A percentile compares a stretch with the other conserved stretches of the same genome.
Evolutionary conservation across 2,113 vertebrate species (phyloP).

Genomic region (Lophius piscatorius): DNA sequence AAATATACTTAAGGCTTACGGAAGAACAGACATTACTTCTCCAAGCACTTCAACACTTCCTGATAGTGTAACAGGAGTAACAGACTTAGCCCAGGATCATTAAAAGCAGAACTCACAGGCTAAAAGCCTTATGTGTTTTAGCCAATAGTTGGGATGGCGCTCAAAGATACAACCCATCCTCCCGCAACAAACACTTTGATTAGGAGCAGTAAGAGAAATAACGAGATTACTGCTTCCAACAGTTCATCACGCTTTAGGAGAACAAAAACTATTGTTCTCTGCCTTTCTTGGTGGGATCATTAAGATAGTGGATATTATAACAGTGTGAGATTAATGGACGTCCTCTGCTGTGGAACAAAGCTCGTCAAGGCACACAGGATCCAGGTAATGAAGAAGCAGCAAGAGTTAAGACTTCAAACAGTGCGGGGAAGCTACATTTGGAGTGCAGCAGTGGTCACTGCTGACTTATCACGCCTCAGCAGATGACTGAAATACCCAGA

Average conservation of each 20-base stretch:
- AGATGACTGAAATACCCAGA: slow-evolving; percentile 35
- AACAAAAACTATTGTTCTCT: slow-evolving; percentile 67
- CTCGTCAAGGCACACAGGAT: slow-evolving; percentile 45
- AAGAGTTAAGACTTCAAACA: slow-evolving; percentile 64
- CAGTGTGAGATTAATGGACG: slow-evolving; percentile 67
- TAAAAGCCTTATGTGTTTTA: no score
- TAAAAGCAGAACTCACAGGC: no score
- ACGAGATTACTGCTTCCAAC: slow-evolving; percentile 33
- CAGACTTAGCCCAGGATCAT: no score
- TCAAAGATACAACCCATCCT: no score
- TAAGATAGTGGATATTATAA: slow-evolving; percentile 68
- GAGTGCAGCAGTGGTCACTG: slow-evolving; percentile 52
- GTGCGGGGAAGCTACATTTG: slow-evolving; percentile 52
- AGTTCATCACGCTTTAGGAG: slow-evolving; percentile 50
- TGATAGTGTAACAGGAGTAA: no score
- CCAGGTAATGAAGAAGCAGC: slow-evolving; percentile 66
- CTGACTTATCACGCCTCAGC: slow-evolving; percentile 51
- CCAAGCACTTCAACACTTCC: no score
- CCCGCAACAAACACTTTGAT: no score
- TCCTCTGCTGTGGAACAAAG: slow-evolving; percentile 57
- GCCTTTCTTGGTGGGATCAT: slow-evolving; percentile 59
- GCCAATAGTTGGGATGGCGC: no score
- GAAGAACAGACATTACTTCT: no score
- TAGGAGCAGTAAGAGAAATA: slow-evolving; percentile 35
- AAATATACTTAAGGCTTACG: no score